Base-by-base conservation (phyloP, 2,113 vertebrate species). In the Rana temporaria region DNA sequence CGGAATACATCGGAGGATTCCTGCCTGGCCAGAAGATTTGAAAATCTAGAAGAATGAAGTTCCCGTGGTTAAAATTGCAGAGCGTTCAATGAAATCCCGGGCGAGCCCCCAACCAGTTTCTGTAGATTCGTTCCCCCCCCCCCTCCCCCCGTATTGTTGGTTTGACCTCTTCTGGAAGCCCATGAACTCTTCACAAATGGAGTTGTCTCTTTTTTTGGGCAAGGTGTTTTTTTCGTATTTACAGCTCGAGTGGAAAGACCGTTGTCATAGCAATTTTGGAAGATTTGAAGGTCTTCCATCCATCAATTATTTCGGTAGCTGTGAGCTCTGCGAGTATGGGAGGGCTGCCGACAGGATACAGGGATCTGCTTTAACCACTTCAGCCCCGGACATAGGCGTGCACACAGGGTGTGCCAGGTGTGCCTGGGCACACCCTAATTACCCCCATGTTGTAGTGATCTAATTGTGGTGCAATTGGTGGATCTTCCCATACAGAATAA, bases 11-110 rank as follows among this genome's bases (percentile, higher is more conserved):
- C 56, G 59, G 19, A 12, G 60, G 42, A 18, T 65, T 56, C 70
- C 80, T 26, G 66, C 15, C 65, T 71, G 52, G 52, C 16, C 18
- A 19, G 79, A 73, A 72, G 30, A 59, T 82, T 57, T 55, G 15
- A 67, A 57, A 82, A 4, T 22, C 6, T 57, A 14, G n/a, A 67
- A 82, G 69, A 56, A 55, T 15, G n/a, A 75, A n/a, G 57, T 74
- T 74, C 79, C 70, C 9, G 66, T 55, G 30, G 79, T 65, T 82
- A 64, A 74, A 82, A 74, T 66, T 82, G 79, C 71, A 67, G 71
- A 66, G 70, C 60, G 73, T 73, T 66, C 52, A 19, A 20, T 3
- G 32, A 42, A 56, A 38, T 9, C 7, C 20, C 6, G 48, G 52
- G 32, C 30, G 80, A n/a, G 62, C 62, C 16, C 4, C 53, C 62